These are phyloP conservation scores for Stenotaenia linearis DNA, from an alignment of 2,888 invertebrate genomes.

Conservation along the genomic window DNA sequence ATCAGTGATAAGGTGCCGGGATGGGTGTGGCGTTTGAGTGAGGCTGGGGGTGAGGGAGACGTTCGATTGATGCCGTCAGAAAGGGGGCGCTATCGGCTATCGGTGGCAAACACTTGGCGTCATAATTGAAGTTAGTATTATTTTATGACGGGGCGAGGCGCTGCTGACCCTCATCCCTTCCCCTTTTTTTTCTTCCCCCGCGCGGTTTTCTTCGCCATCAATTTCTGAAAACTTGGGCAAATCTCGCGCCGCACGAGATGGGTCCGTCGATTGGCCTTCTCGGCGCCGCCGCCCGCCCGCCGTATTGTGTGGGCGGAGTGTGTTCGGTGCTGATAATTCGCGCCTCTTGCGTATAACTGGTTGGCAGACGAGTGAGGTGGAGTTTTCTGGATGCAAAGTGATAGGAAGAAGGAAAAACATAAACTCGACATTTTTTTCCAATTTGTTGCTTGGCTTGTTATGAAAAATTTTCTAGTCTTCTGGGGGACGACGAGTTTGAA, in stretches of 20 bases:
- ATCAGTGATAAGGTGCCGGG: not conserved
- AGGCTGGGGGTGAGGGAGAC: not conserved
- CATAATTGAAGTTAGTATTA: slow-evolving; percentile 27
- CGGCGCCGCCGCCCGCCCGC: slow-evolving; percentile 9
- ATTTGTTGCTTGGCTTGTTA: not conserved
- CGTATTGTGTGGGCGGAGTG: slow-evolving; percentile 17
- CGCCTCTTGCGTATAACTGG: slow-evolving; percentile 4
- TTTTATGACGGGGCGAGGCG: not conserved
- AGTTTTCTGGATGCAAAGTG: not conserved
- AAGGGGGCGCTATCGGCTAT: slow-evolving; percentile 23
- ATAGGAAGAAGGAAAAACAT: not conserved
- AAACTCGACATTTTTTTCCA: not conserved
- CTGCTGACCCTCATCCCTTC: not conserved
- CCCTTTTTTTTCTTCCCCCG: not conserved
- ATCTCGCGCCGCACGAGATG: slow-evolving; percentile 24
- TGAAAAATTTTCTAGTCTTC: not conserved
- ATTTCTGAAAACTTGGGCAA: not conserved
- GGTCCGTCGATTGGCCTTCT: slow-evolving; percentile 8
- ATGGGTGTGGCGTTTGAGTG: not conserved
- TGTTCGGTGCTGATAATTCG: slow-evolving; percentile 26
- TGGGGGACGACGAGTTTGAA: not conserved
- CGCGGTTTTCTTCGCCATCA: not conserved
- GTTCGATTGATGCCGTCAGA: slow-evolving; percentile 7
- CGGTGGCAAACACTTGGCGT: slow-evolving; percentile 3
- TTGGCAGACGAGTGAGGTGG: not conserved